Conservation (phyloP, 2,113 vertebrate species). For the Ariopsis seemanni region DNA sequence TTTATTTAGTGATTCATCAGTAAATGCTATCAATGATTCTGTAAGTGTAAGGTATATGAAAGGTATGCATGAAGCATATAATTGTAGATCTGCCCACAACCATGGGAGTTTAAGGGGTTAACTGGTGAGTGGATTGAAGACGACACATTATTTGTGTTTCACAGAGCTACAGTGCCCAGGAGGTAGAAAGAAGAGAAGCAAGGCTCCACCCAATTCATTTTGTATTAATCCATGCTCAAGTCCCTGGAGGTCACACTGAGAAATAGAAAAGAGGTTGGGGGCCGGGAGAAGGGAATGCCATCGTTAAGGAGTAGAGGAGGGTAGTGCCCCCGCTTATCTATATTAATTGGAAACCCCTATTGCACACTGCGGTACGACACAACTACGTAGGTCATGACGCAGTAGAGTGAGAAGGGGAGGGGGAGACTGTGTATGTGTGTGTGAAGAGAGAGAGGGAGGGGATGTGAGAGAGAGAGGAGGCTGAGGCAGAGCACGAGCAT, state of each 20-base stretch:
- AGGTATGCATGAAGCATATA: not conserved
- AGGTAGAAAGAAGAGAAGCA: not conserved
- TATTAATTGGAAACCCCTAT: conserved; percentile 57
- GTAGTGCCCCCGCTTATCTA: conserved; percentile 26
- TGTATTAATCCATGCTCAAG: not conserved
- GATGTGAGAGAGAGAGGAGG: conserved; percentile 24
- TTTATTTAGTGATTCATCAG: not conserved
- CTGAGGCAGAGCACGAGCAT: conserved; percentile 63
- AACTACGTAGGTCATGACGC: conserved; percentile 54
- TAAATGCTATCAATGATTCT: not conserved
- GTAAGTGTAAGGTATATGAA: not conserved
- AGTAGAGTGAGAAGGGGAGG: conserved; percentile 57
- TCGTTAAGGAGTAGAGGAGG: conserved; percentile 6
- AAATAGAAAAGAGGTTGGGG: not conserved
- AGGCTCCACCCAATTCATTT: not conserved
- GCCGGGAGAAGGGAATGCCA: not conserved
- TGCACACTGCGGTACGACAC: conserved; percentile 50
- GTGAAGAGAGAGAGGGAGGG: conserved; percentile 32
- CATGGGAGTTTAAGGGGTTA: not conserved
- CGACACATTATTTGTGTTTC: conserved; percentile 3
- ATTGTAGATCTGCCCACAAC: not conserved
- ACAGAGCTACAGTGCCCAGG: not conserved
- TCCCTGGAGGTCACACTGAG: conserved; percentile 44
- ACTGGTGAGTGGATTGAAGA: not conserved
- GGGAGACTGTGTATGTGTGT: conserved; percentile 16